Evolutionary conservation across 2,888 invertebrate species (phyloP), one percentile per base, ranked within the genome.

Genomic region (Selenia dentaria): DNA sequence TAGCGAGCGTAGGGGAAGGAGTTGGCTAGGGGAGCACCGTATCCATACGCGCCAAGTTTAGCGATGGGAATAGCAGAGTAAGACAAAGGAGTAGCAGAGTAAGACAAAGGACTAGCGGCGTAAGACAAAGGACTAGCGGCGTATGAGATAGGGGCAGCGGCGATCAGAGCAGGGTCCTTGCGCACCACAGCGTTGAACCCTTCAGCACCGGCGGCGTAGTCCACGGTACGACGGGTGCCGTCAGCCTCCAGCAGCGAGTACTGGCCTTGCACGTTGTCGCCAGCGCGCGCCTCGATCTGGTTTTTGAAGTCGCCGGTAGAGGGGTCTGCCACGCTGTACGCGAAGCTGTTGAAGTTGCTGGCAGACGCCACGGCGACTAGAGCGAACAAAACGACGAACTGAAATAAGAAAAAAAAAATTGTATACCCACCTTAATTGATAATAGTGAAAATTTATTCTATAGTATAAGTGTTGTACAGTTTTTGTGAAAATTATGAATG

Each of bases 181-280:
- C 83, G 86, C 0, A 92, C 92, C 29, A 92, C 81, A 32, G 92
- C 92, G 77, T 91, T 92, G 80, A 92, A 92, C 6, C 92, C 92
- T 47, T 70, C 77, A 49, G 84, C 80, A 35, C 91, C 91, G 10
- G 91, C 89, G 11, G 86, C 86, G 73, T 92, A 92, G 73, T 92
- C 91, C 1, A 92, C 92, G 16, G 82, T 88, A 51, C 92, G 83
- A 50, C 82, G 79, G 35, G 85, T 86, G 59, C 92, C 92, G 59
- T 92, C 92, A 32, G 92, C 70, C 38, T 92, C 92, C 46, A 80
- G 65, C 35, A 92, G 76, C 32, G 91, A 72, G 63, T 74, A 73
- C 51, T 74, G 72, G 9, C 71, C 74, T 41, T 63, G 55, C 33
- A 73, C 73, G 53, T 72, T 67, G 54, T 60, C 12, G 1, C 68